Evolutionary conservation across 2,888 invertebrate genomes (phyloP), one percentile per base, ranked within the genome.

Genomic region (Chymomyza fuscimana): DNA sequence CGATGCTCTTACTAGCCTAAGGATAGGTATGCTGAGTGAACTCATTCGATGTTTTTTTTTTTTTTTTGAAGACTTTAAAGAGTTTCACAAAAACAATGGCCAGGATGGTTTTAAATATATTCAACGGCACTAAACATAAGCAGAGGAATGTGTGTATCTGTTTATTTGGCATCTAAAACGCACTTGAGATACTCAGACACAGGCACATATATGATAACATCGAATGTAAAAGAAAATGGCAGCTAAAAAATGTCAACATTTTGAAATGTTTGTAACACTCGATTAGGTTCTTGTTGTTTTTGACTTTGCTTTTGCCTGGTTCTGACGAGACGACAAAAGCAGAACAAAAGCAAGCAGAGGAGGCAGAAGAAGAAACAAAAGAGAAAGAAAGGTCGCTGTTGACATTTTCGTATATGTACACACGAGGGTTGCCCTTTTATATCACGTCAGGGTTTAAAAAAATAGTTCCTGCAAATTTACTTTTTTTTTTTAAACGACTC

Each of bases 231-330:
- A 54, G 54, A 16, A 54, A 54, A 54, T 19, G 15, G 54, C 54
- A 54, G 54, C 16, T 54, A 54, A 54, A 54, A 54, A 54, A 54
- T 54, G 54, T 54, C 54, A 54, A 54, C 54, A 54, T 54, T 54
- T 54, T 54, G 54, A 54, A 54, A 54, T 54, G 54, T 54, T 54
- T 54, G 54, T 54, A 19, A 16, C 54, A 54, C 16, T 54, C 54
- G 54, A 54, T 54, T 54, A 54, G 54, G 54, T 54, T 54, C 6
- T n/a, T 46, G 54, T 54, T 46, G 40, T 46, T 46, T 10, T 46
- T 46, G 32, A 32, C 32, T 46, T 46, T 46, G 40, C 40, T 12
- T 46, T 12, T 12, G 40, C 4, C 40, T 46, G 54, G 2, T 15
- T 6, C 54, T 54, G 54, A 22, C 54, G 5, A 15, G 5, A 54